A percentile compares a stretch with the other conserved stretches of the same genome.
These are phyloP conservation scores for Philotrypesis tridentata DNA, from an alignment of 1,140 invertebrate genomes.

Conservation along the genomic window DNA sequence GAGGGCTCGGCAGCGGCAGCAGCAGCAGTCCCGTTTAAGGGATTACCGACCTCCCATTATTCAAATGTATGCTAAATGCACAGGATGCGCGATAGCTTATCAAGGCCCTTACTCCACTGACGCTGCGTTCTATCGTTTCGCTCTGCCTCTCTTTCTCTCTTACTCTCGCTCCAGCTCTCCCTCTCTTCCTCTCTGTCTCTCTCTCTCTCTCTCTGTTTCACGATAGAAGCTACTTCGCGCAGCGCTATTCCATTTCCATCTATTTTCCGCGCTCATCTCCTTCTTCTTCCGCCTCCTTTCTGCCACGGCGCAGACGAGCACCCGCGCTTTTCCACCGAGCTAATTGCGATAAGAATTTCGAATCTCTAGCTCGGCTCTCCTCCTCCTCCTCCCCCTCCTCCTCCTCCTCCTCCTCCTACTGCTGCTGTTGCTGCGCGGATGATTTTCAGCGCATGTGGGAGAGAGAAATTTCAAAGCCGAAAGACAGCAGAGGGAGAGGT, in stretches of 20 bases:
- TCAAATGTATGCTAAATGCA: conserved; percentile 75
- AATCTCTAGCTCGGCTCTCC: not conserved
- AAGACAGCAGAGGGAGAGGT: too few species aligned
- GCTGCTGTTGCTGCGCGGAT: too few species aligned
- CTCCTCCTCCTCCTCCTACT: too few species aligned
- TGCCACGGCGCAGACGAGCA: not conserved
- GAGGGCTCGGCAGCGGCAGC: conserved; percentile 56
- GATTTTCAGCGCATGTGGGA: too few species aligned
- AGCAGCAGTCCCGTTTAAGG: conserved; percentile 68
- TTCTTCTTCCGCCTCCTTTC: not conserved
- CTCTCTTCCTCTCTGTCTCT: not conserved
- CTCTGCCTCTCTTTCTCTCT: not conserved
- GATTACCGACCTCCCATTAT: conserved; percentile 74
- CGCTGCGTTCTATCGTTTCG: conserved; percentile 15
- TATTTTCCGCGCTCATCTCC: not conserved
- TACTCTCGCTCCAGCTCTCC: not conserved
- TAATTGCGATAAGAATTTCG: conserved; percentile 20
- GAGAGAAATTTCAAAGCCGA: too few species aligned
- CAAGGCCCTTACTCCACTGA: conserved; percentile 64
- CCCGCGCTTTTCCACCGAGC: not conserved
- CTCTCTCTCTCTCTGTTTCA: not conserved
- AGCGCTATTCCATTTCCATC: conserved; percentile 26
- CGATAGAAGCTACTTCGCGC: not conserved
- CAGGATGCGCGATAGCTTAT: conserved; percentile 72
- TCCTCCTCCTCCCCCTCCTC: too few species aligned